phyloP scores from a whole-genome alignment of 2,888 invertebrate species.

The Corythucha ciliata region DNA sequence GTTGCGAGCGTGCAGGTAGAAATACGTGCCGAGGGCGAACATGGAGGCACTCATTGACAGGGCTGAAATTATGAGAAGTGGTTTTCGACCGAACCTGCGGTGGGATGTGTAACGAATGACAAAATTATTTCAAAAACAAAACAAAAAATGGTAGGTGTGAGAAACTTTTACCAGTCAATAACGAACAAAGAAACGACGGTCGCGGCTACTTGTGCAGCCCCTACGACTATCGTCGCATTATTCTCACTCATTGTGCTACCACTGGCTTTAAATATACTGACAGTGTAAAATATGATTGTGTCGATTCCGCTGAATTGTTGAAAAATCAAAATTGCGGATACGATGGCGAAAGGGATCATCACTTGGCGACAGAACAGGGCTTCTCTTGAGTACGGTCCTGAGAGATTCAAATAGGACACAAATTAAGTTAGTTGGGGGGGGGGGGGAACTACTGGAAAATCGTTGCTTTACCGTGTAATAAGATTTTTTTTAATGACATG shows the following conservation, averaged over 20 bases:
- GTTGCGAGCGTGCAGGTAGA: conserved; percentile 43
- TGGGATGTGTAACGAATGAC: too few relatives aligned
- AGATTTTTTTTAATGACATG: too few relatives aligned
- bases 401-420: too few relatives aligned
- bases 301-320: conserved; percentile 54
- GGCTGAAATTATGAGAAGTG: conserved; percentile 51
- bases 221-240: conserved; percentile 49
- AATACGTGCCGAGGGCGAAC: conserved; percentile 48
- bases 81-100: conserved; percentile 52
- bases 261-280: conserved; percentile 49
- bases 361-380: conserved; percentile 34
- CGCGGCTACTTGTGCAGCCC: conserved; percentile 47
- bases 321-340: conserved; percentile 47
- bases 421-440: too few relatives aligned
- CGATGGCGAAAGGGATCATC: conserved; percentile 46
- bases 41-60: conserved; percentile 48
- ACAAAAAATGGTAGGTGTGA: too few relatives aligned
- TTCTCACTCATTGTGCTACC: conserved; percentile 47
- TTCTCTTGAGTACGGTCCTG: conserved; percentile 28
- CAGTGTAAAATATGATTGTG: conserved; percentile 51
- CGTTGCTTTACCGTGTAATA: too few relatives aligned
- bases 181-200: conserved; percentile 45
- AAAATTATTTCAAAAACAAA: too few relatives aligned
- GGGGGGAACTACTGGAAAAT: too few relatives aligned
- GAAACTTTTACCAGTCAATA: conserved; percentile 52